phyloP scores from a whole-genome alignment of 2,888 invertebrate genomes.

The Perizoma flavofasciatum region DNA sequence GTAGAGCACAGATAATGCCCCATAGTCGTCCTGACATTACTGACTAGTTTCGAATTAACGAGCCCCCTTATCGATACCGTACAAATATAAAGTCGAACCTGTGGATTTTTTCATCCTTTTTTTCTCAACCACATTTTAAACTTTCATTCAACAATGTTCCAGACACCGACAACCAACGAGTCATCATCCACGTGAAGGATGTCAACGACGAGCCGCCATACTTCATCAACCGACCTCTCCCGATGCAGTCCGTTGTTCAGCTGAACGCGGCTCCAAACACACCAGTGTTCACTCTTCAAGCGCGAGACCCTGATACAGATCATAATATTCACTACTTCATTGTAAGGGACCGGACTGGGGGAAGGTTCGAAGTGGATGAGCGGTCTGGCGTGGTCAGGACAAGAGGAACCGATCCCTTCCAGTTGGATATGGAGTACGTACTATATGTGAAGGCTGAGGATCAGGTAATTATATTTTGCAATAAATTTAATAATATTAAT shows the following conservation, averaged over 20 bases:
- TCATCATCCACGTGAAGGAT: constrained; percentile 97
- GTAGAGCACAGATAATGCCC: no score
- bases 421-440: constrained; percentile 98
- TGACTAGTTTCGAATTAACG: no score
- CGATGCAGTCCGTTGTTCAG: constrained; percentile 98
- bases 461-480: constrained; percentile 76
- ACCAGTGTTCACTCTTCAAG: constrained; percentile 98
- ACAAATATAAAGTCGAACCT: no score
- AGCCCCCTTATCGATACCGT: no score
- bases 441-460: constrained; percentile 98
- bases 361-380: constrained; percentile 93
- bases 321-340: constrained; percentile 98
- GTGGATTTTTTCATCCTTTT: no score
- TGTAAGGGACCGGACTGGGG: constrained; percentile 93
- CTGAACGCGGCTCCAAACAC: constrained; percentile 97
- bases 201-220: constrained; percentile 98
- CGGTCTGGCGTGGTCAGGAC: constrained; percentile 96
- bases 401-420: constrained; percentile 95
- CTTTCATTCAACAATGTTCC: constrained; percentile 57
- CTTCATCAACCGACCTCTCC: constrained; percentile 98
- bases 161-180: constrained; percentile 97
- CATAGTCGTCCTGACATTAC: no score
- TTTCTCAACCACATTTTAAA: no score
- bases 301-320: constrained; percentile 97
- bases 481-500: not conserved